Percentiles rank a stretch among this genome's conserved stretches.
These are phyloP conservation scores for Megathymus violae DNA, from an alignment of 1,140 invertebrate genomes.

Conservation along the genomic window DNA sequence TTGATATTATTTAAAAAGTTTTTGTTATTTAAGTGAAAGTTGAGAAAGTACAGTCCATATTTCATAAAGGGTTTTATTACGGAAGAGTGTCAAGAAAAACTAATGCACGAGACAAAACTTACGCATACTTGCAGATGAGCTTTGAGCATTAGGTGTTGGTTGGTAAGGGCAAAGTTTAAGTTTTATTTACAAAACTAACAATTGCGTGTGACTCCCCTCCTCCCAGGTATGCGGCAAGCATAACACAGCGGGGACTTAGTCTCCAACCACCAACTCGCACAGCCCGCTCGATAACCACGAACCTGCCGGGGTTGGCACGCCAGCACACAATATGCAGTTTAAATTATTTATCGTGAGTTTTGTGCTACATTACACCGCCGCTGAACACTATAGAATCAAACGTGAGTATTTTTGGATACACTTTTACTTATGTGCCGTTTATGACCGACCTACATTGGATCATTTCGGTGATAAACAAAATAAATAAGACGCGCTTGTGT, in stretches of 20 bases:
- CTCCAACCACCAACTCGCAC: slow-evolving; percentile 56
- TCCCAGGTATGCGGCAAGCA: slow-evolving; percentile 51
- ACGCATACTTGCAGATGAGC: too few relatives aligned
- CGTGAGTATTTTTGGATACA: slow-evolving; percentile 64
- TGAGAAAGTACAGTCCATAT: too few relatives aligned
- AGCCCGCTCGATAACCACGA: slow-evolving; percentile 56
- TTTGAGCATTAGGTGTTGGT: too few relatives aligned
- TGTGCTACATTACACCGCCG: slow-evolving; percentile 58
- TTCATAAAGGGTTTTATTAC: too few relatives aligned
- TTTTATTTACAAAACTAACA: slow-evolving; percentile 74
- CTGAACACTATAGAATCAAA: slow-evolving; percentile 73
- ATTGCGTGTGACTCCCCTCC: slow-evolving; percentile 71
- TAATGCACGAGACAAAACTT: too few relatives aligned
- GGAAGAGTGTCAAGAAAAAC: too few relatives aligned
- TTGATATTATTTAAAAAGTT: too few relatives aligned
- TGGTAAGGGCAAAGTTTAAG: slow-evolving; percentile 69
- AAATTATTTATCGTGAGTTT: slow-evolving; percentile 68
- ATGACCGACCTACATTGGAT: slow-evolving; percentile 35
- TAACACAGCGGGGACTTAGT: slow-evolving; percentile 62
- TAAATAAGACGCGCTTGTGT: slow-evolving; percentile 21
- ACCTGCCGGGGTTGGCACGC: slow-evolving; percentile 39
- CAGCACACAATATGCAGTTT: slow-evolving; percentile 57
- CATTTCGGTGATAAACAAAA: slow-evolving; percentile 37
- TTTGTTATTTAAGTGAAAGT: too few relatives aligned
- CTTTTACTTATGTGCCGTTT: slow-evolving; percentile 19